Base-by-base conservation (phyloP, 1,140 invertebrate genomes). In the Euura saliciscinereae region DNA sequence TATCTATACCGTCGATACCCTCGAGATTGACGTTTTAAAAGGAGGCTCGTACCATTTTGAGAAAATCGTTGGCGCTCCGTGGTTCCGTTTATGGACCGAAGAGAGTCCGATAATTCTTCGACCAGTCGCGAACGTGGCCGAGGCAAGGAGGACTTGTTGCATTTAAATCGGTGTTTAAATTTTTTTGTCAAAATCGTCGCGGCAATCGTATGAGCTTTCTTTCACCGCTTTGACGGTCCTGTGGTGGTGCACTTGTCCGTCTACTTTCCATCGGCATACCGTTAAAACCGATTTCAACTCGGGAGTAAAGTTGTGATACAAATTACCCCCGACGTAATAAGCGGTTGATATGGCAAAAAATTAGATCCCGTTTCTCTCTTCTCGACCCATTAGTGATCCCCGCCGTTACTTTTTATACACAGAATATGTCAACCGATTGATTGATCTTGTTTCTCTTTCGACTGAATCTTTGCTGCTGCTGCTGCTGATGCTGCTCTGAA, bases 121-220 rank as follows among this genome's bases (percentile, higher is more conserved):
- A 28, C 28, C 28, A 28, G 28, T 28, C 28, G 28, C 0, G 28
- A 28, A 28, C 11, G 43, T 11, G 13, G 28, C 43, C 2, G 66
- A 10, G 66, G 66, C 66, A 0, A 11, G 13, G 13, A 13, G 4
- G 28, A 42, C 4, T 67, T 44, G 8, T 67, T 42, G 66, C 13
- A 67, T 67, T 67, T 67, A 67, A 67, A 67, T 67, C 28, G 66
- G 43, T 67, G 66, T 28, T 67, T 67, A 67, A 67, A 59, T 59
- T 67, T 67, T 67, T 67, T 67, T 67, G 43, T 10, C 10, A 28
- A 67, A 67, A 67, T 67, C 66, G 10, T 8, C 43, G 28, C 28
- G 66, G 66, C 66, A 67, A 13, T 4, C 66, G 66, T 42, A 42
- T 28, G 8, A 59, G 13, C 13, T 59, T n/a, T 8, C 8, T 6